Percentiles rank a stretch among this genome's conserved stretches.
phyloP scores from a whole-genome alignment of 1,140 invertebrate genomes.

The Diorhabda sublineata region DNA sequence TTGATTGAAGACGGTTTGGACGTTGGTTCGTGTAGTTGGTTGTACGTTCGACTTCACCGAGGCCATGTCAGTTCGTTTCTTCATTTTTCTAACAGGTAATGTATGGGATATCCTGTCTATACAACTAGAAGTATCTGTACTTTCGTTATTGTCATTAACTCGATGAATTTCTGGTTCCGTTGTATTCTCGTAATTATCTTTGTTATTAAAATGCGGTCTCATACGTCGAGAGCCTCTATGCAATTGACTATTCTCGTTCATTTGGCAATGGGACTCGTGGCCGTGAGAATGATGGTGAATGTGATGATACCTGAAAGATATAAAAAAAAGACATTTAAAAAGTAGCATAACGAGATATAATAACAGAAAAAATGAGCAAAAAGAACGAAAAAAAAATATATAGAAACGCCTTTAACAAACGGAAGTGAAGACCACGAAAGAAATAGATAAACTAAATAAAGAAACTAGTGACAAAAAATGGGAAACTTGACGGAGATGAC shows the following conservation, averaged over 20 bases:
- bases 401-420: no score
- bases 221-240: slow-evolving; percentile 22
- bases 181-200: slow-evolving; percentile 48
- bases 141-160: slow-evolving; percentile 45
- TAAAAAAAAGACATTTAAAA: neutral
- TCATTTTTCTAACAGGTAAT: slow-evolving; percentile 51
- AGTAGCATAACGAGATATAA: neutral
- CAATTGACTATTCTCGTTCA: slow-evolving; percentile 42
- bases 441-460: no score
- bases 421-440: no score
- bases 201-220: slow-evolving; percentile 34
- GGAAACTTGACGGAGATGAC: no score
- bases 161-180: slow-evolving; percentile 44
- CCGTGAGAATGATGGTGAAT: slow-evolving; percentile 43
- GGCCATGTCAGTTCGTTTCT: slow-evolving; percentile 51
- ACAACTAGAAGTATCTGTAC: slow-evolving; percentile 46
- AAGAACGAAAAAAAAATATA: no score
- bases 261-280: slow-evolving; percentile 45
- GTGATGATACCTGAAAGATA: slow-evolving; percentile 38
- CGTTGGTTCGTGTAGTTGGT: slow-evolving; percentile 45
- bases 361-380: no score
- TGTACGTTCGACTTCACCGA: slow-evolving; percentile 47
- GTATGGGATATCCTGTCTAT: slow-evolving; percentile 51
- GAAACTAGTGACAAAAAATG: no score
- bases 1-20: slow-evolving; percentile 49